phyloP scores from a whole-genome alignment of 2,888 invertebrate genomes.

The Ectemnius cavifrons region DNA sequence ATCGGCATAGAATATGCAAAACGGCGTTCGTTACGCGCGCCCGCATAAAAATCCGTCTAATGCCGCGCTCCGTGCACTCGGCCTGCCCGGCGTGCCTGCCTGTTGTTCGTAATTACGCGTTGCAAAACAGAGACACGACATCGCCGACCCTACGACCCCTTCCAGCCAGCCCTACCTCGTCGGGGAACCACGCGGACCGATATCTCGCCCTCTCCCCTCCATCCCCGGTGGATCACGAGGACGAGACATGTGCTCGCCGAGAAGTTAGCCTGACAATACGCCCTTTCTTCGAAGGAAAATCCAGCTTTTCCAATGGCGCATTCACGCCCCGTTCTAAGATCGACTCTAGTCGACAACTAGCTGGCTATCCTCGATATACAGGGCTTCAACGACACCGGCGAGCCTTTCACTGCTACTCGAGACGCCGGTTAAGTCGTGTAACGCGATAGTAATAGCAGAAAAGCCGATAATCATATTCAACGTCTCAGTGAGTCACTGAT shows the following conservation, averaged over 20 bases:
- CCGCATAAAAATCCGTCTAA: slow-evolving; percentile 62
- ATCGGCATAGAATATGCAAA: slow-evolving; percentile 63
- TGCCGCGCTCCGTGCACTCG: slow-evolving; percentile 55
- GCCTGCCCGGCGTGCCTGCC: slow-evolving; percentile 52
- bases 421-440: not conserved
- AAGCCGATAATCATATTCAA: slow-evolving; percentile 7
- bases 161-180: slow-evolving; percentile 32
- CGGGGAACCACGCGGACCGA: slow-evolving; percentile 7
- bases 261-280: no score
- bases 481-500: slow-evolving; percentile 3
- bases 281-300: no score
- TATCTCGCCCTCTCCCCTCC: not conserved
- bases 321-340: no score
- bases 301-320: no score
- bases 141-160: slow-evolving; percentile 65
- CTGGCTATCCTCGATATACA: no score
- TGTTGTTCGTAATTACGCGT: slow-evolving; percentile 69
- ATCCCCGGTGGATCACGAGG: slow-evolving; percentile 36
- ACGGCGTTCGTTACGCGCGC: slow-evolving; percentile 63
- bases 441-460: not conserved
- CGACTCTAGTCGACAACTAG: no score
- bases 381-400: not conserved
- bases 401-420: not conserved
- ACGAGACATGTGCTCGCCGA: slow-evolving; percentile 14
- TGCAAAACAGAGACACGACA: slow-evolving; percentile 71